Percentiles rank a stretch among this genome's conserved stretches.
These are phyloP conservation scores for Bhutanitis thaidina DNA, from an alignment of 2,888 invertebrate genomes.

Conservation along the genomic window DNA sequence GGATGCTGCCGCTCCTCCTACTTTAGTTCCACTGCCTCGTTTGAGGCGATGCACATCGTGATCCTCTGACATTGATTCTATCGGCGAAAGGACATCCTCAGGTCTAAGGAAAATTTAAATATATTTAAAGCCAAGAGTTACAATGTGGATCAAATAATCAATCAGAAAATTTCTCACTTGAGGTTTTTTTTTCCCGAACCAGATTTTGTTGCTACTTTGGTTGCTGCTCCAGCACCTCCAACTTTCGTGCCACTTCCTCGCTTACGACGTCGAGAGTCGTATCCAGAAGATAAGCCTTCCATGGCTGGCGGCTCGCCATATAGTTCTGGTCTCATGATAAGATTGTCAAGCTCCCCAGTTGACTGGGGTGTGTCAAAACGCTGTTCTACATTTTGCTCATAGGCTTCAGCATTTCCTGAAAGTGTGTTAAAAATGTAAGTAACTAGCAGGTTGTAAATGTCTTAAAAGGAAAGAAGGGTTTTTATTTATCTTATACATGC, in stretches of 20 bases:
- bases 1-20: slow-evolving; percentile 68
- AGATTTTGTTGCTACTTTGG: slow-evolving; percentile 69
- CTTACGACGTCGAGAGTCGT: slow-evolving; percentile 64
- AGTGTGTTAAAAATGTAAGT: too few species aligned
- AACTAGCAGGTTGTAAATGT: too few species aligned
- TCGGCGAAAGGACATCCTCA: slow-evolving; percentile 53
- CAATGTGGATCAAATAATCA: too few species aligned
- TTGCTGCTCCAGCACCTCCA: slow-evolving; percentile 70
- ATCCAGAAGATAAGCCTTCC: slow-evolving; percentile 56
- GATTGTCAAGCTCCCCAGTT: slow-evolving; percentile 76
- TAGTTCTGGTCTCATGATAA: slow-evolving; percentile 81
- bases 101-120: slow-evolving; percentile 40
- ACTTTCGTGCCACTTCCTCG: slow-evolving; percentile 71
- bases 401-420: slow-evolving; percentile 67
- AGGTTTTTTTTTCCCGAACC: slow-evolving; percentile 72
- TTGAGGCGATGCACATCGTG: slow-evolving; percentile 59
- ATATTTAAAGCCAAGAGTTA: background rate
- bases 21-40: slow-evolving; percentile 68
- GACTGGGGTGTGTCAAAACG: slow-evolving; percentile 56
- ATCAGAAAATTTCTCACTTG: slow-evolving; percentile 46
- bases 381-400: slow-evolving; percentile 63
- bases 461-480: too few species aligned
- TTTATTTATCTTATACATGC: too few species aligned
- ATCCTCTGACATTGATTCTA: slow-evolving; percentile 53
- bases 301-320: slow-evolving; percentile 81